These are phyloP conservation scores for Parnassius glacialis DNA, from an alignment of 2,888 invertebrate genomes.

Conservation along the genomic window DNA sequence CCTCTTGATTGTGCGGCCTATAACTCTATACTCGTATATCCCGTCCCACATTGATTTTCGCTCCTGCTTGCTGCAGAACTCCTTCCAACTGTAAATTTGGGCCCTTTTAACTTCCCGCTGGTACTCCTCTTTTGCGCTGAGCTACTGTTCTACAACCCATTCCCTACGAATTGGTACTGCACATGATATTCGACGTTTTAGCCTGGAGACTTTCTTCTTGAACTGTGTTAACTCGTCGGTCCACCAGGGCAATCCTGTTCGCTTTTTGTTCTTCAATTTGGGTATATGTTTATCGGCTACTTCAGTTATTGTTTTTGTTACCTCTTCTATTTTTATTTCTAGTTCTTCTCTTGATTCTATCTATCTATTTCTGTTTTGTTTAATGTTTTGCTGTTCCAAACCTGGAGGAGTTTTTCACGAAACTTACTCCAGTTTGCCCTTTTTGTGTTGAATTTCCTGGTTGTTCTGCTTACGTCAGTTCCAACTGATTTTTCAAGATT, in stretches of 20 bases:
- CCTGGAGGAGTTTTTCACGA: no score
- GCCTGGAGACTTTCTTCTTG: not conserved
- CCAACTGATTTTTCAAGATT: not conserved
- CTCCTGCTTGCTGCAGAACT: constrained; percentile 25
- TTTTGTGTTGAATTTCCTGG: no score
- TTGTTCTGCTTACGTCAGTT: not conserved
- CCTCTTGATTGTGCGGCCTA: constrained; percentile 9
- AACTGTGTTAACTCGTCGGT: not conserved
- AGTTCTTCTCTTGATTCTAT: no score
- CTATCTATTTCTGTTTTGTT: no score
- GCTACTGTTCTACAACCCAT: constrained; percentile 7
- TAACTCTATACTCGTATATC: constrained; percentile 27
- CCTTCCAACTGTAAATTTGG: constrained; percentile 25
- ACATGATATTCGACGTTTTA: not conserved
- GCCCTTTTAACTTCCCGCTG: constrained; percentile 15
- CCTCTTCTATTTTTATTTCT: no score
- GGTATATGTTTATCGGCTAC: no score
- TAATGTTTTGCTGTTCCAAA: no score
- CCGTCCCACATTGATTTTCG: constrained; percentile 26
- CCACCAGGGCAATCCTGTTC: constrained; percentile 4
- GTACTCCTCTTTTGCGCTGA: constrained; percentile 8
- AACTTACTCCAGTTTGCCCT: no score
- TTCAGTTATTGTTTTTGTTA: no score
- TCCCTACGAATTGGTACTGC: constrained; percentile 12
- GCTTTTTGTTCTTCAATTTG: not conserved